These are phyloP conservation scores for Chrysina gloriosa DNA, from an alignment of 2,888 invertebrate species.

Conservation along the genomic window DNA sequence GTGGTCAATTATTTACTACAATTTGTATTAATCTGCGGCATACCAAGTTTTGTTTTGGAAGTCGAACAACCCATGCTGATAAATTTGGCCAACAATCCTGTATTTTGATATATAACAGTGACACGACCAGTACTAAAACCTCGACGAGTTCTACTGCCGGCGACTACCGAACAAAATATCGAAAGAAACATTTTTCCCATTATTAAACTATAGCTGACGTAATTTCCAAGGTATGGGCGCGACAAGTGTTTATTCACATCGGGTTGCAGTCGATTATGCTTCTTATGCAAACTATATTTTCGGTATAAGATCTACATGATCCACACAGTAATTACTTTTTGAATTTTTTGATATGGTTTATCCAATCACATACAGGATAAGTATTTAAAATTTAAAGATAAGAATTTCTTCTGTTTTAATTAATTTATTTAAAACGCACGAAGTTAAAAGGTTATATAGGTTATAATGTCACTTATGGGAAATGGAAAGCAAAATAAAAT, in stretches of 20 bases:
- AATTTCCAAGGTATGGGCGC: slow-evolving; percentile 22
- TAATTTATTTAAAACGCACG: too few species aligned
- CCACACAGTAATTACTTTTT: slow-evolving; percentile 11
- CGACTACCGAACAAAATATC: neutral
- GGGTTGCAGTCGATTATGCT: neutral
- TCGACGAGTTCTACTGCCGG: slow-evolving; percentile 1
- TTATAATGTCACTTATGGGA: neutral
- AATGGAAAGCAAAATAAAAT: neutral
- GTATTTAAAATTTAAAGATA: slow-evolving; percentile 11
- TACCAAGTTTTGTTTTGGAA: slow-evolving; percentile 32
- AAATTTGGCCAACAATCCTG: neutral
- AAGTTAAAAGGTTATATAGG: neutral
- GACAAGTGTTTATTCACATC: slow-evolving; percentile 30
- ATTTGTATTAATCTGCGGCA: neutral
- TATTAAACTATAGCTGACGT: slow-evolving; percentile 21
- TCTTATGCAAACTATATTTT: slow-evolving; percentile 2
- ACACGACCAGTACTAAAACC: neutral
- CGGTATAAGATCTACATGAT: neutral
- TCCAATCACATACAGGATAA: slow-evolving; percentile 22
- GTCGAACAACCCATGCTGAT: slow-evolving; percentile 38
- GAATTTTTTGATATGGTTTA: neutral
- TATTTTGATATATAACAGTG: slow-evolving; percentile 13
- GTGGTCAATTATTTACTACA: neutral
- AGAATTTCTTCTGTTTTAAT: too few species aligned
- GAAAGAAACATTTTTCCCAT: slow-evolving; percentile 32